Evolutionary conservation across 1,140 invertebrate species (phyloP), one percentile per base, ranked within the genome.

Genomic region (Drosophila lini): DNA sequence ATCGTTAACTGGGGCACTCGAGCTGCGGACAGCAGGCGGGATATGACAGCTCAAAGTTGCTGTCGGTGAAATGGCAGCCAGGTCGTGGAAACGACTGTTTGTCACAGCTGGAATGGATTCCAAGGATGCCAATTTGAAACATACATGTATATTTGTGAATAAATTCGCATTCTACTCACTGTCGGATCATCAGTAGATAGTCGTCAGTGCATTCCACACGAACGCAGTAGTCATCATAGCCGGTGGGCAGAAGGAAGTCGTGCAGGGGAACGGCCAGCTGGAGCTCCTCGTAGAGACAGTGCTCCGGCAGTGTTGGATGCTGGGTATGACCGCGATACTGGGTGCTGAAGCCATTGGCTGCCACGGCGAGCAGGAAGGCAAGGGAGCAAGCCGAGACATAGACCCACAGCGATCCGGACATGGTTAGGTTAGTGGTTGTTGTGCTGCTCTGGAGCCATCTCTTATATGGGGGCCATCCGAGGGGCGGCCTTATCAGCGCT

Each of bases 211-310:
- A 91, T 53, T 56, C 40, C 8, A 90, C 56, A 16, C 60, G 25
- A 2, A 77, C 71, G 34, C 89, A 91, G 44, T 74, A 78, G n/a
- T 58, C 50, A 8, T 56, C 8, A 0, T 62, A 34, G 53, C 84
- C 58, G 7, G 60, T 28, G 3, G 89, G 89, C 56, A 57, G 68
- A 5, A 59, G 4, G 5, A 45, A 74, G 3, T 55, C 61, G 22
- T 91, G 76, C 0, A 70, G 38, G 0, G 84, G 81, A n/a, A 91
- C 74, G 0, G 79, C 52, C 16, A 91, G 28, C 5, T 83, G 42
- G 8, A 90, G 57, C 55, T 91, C 89, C 60, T 76, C 81, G 48
- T 90, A 90, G 41, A 77, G 76, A 40, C 89, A 91, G 38, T 85
- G 74, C 9, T 62, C 45, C 5, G 77, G 11, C 6, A 80, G 7